phyloP scores from a whole-genome alignment of 2,113 vertebrate genomes.

The Hoplias malabaricus region DNA sequence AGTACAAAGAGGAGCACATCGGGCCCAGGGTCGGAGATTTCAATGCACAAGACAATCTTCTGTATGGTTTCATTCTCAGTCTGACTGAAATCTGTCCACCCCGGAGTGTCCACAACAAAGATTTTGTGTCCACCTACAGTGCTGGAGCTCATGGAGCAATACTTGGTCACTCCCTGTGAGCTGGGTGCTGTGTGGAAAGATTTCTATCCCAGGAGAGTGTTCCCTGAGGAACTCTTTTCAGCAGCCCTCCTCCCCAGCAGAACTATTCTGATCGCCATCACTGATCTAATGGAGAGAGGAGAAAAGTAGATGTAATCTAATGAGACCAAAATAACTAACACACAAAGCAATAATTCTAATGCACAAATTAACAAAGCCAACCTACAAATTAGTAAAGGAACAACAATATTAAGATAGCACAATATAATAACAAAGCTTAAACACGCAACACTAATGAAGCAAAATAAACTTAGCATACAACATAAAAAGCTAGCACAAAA shows the following conservation, averaged over 20 bases:
- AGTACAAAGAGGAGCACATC: slow-evolving; percentile 4
- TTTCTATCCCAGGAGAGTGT: slow-evolving; percentile 37
- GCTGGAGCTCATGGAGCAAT: not conserved
- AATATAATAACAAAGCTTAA: not conserved
- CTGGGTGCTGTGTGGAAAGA: not conserved
- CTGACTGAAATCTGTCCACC: not conserved
- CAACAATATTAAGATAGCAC: not conserved
- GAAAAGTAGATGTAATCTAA: not conserved
- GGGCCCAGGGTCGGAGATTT: not conserved
- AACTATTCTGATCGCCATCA: not conserved
- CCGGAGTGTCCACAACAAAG: slow-evolving; percentile 16
- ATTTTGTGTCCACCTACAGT: not conserved
- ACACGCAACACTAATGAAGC: no score
- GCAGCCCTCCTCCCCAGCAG: slow-evolving; percentile 3
- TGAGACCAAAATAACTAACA: no score
- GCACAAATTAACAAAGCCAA: not conserved
- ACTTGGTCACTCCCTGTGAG: not conserved
- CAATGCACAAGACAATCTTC: not conserved
- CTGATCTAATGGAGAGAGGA: not conserved
- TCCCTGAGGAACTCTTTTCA: slow-evolving; percentile 42
- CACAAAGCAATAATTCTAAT: no score
- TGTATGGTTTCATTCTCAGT: not conserved
- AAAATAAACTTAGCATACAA: no score
- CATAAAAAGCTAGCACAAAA: no score
- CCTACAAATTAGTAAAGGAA: not conserved